phyloP scores from a whole-genome alignment of 2,797 vertebrate species.

The Siniperca undulata region DNA sequence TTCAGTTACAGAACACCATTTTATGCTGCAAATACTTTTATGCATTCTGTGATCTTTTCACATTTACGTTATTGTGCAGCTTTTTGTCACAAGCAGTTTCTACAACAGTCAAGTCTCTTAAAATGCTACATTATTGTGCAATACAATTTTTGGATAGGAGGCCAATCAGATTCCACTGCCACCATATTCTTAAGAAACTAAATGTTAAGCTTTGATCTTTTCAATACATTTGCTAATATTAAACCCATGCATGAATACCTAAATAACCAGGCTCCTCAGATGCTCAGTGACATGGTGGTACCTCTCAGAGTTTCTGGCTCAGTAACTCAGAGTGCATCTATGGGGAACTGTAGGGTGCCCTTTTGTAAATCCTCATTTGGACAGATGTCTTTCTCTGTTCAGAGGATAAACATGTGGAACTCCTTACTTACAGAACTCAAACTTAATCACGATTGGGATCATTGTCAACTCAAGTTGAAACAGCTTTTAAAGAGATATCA shows the following conservation, averaged over 20 bases:
- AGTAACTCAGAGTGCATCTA: background rate
- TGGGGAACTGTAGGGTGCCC: background rate
- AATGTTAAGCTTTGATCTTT: background rate
- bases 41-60: background rate
- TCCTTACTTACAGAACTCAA: background rate
- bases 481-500: background rate
- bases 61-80: background rate
- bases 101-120: background rate
- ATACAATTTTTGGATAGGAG: background rate
- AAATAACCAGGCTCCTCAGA: background rate
- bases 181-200: background rate
- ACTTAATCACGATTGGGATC: background rate
- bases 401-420: background rate
- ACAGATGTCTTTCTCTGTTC: background rate
- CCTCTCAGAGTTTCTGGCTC: background rate
- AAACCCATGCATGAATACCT: background rate
- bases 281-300: background rate
- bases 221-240: background rate
- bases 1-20: background rate
- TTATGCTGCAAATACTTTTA: background rate
- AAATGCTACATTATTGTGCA: background rate
- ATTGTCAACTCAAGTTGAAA: background rate
- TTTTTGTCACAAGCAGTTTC: background rate
- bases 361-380: background rate
- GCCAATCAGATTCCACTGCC: background rate